Evolutionary conservation across 2,888 invertebrate species (phyloP).

Genomic region (Nomada lathburiana): DNA sequence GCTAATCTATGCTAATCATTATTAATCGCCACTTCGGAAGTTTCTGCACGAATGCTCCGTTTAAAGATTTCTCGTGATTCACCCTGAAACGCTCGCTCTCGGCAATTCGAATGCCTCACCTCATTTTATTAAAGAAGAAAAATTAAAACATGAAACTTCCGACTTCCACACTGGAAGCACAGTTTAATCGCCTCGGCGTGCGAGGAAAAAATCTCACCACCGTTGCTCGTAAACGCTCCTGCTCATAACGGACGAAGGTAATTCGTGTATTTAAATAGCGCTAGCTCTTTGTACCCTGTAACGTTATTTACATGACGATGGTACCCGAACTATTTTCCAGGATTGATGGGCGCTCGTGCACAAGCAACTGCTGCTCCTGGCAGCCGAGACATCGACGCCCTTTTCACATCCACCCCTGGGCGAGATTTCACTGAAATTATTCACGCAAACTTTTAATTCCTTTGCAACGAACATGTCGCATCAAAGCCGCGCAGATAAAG

Average conservation of each 20-base stretch:
- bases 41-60: neutral
- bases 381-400: slow-evolving; percentile 12
- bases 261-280: slow-evolving; percentile 33
- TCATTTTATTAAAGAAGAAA: neutral
- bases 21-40: slow-evolving; percentile 16
- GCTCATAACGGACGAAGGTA: neutral
- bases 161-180: too few relatives aligned
- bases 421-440: slow-evolving; percentile 33
- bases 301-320: slow-evolving; percentile 29
- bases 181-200: neutral
- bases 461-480: slow-evolving; percentile 1
- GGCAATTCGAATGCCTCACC: too few relatives aligned
- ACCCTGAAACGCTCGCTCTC: neutral
- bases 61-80: neutral
- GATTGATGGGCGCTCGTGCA: slow-evolving; percentile 26
- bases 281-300: neutral
- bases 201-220: neutral
- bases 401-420: neutral
- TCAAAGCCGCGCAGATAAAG: slow-evolving; percentile 13
- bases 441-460: slow-evolving; percentile 31
- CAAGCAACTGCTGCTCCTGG: neutral
- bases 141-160: neutral
- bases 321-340: slow-evolving; percentile 34
- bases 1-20: slow-evolving; percentile 26
- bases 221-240: neutral